A percentile compares a stretch with the other conserved stretches of the same genome.
phyloP scores from a whole-genome alignment of 1,140 invertebrate genomes.

The Teleogryllus occipitalis region DNA sequence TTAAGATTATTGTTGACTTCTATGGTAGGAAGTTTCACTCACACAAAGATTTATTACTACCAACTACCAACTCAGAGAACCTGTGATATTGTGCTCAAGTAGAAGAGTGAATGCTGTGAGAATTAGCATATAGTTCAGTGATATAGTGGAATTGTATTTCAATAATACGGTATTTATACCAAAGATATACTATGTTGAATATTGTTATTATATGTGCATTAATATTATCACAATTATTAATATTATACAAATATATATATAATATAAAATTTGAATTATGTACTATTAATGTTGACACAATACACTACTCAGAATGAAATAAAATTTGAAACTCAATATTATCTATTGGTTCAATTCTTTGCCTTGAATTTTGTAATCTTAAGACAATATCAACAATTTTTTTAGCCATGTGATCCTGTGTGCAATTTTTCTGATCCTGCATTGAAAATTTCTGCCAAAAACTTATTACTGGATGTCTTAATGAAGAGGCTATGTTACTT shows the following conservation, averaged over 20 bases:
- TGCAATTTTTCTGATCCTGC: no score
- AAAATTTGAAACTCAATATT: background rate
- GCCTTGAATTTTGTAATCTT: no score
- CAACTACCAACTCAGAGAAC: background rate
- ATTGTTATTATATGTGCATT: background rate
- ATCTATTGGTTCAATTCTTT: background rate
- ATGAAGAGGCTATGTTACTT: no score
- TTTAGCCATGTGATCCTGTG: no score
- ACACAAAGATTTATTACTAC: background rate
- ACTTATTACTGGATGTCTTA: no score
- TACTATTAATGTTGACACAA: background rate
- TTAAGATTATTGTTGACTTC: background rate
- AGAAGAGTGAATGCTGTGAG: background rate
- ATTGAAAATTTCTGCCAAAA: no score
- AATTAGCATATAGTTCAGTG: background rate
- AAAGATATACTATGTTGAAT: background rate
- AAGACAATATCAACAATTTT: no score
- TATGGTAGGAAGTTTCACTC: background rate
- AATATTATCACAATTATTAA: background rate
- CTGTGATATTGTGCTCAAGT: constrained; percentile 4
- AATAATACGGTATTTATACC: background rate
- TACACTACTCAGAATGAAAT: background rate
- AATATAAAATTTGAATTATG: background rate
- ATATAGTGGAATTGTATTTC: background rate
- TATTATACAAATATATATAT: background rate